Evolutionary conservation across 1,140 invertebrate genomes (phyloP), one percentile per base, ranked within the genome.

Genomic region (Lerema accius): DNA sequence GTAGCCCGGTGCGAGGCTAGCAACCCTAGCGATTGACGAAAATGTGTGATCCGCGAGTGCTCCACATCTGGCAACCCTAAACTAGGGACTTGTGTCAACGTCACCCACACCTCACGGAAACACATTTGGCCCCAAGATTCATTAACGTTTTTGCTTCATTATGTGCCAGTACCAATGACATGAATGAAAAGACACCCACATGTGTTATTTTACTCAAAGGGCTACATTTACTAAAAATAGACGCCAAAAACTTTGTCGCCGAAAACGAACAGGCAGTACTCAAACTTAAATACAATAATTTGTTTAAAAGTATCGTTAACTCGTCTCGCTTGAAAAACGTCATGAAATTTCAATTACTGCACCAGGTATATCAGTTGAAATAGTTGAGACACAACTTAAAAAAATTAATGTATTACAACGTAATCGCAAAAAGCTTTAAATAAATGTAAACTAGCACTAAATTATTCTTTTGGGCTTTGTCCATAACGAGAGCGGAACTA

Each of bases 41-140:
- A 46, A 39, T 10, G 48, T 39, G 53, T 11, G 40, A 32, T 37
- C 28, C 28, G 3, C 28, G 28, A 32, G 6, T 7, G 32, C 46
- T 42, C 32, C 58, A 78, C 81, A 82, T 77, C 71, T 82, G 72
- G 70, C 71, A 53, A 70, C 46, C 71, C 66, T 69, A 69, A 77
- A 69, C 71, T 69, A 66, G 60, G 42, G 50, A 64, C 70, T 67
- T 82, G 78, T 74, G 49, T 74, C 75, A 75, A 46, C 46, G 51
- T 61, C 64, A 67, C 67, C 67, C 65, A 69, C 67, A 69, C 59
- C 50, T 55, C 49, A 64, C 50, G 71, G 61, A 74, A 56, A 69
- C 79, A 77, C 73, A 80, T 77, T 78, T 76, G 69, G 73, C 67
- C 45, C 71, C 69, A 68, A 75, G 66, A 63, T 73, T 73, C 69